Base-by-base conservation (phyloP, 2,888 invertebrate species). In the Polymixis lichenea region DNA sequence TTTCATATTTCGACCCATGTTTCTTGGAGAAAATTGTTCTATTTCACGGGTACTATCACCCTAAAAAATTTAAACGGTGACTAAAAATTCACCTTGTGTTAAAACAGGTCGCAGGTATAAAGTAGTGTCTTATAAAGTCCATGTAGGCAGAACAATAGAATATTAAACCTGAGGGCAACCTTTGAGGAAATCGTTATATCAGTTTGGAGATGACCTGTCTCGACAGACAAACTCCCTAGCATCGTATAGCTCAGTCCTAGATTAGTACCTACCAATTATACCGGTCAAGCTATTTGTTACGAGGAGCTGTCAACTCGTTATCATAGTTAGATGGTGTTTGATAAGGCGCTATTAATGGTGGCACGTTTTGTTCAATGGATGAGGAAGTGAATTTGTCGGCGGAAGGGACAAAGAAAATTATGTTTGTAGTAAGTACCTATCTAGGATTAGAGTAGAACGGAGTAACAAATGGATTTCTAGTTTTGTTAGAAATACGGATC, bases 311-410 rank as follows among this genome's bases (percentile, higher is more conserved):
- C 70, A 84, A 15, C 67, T 80, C 6, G 55, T 84, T 82, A 74
- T 56, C 80, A 53, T 28, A 56, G 19, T 84, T 80, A 84, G 83
- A 82, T 56, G 46, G 32, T 56, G 64, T 60, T 11, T 60, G 70
- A 74, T 84, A 82, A 64, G 11, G 15, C 8, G 9, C 55, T 70
- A 58, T 19, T 80, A 80, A 75, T 72, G 60, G 15, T 22, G 13
- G 5, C 84, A 65, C 55, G 70, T 38, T 64, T 58, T 75, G 62
- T 60, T n/a, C 32, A 49, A 55, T 67, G 38, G 32, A 58, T 28
- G 22, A 66, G 65, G 84, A 81, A 83, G 70, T 38, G 13, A 53
- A 55, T 72, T 64, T 43, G 22, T 25, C 0, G 4, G 46, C 11
- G 17, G 28, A 66, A 80, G 7, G 13, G 53, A 28, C 8, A 17